Percentiles rank a stretch among this genome's conserved stretches.
Conservation (phyloP, 23 tunicate genomes). For the Diplosoma virens region DNA sequence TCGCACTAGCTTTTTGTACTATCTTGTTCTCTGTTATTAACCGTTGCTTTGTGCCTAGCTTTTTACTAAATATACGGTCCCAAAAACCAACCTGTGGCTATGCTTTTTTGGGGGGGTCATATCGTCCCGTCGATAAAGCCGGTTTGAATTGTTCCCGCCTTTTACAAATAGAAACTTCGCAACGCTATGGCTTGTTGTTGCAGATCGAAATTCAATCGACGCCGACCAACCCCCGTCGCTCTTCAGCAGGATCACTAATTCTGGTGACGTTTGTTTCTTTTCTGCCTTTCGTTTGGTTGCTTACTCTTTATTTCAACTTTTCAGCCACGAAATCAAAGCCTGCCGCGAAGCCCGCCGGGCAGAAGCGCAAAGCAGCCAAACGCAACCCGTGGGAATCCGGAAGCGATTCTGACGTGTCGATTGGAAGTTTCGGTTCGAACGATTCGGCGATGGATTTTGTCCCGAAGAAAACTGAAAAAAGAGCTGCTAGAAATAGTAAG, state of each 20-base stretch:
- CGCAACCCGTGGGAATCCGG: conserved; percentile 78
- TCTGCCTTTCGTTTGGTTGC: background rate
- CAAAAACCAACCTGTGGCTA: too few relatives aligned
- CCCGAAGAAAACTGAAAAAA: background rate
- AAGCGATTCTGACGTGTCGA: conserved; percentile 10
- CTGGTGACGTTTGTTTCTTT: conserved; percentile 19
- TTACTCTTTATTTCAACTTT: background rate
- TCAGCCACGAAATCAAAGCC: conserved; percentile 32
- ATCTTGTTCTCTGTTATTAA: too few relatives aligned
- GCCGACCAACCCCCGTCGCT: conserved; percentile 54
- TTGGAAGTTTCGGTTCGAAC: background rate
- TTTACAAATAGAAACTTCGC: background rate
- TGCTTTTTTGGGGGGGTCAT: too few relatives aligned
- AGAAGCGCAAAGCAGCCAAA: conserved; percentile 10
- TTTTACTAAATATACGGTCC: too few relatives aligned
- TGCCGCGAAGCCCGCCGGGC: background rate
- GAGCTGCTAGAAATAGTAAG: conserved; percentile 15
- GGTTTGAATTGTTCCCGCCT: too few relatives aligned
- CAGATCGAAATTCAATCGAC: conserved; percentile 7
- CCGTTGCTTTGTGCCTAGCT: too few relatives aligned
- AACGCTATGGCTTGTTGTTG: background rate
- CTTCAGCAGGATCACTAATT: conserved; percentile 32
- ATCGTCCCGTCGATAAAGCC: too few relatives aligned
- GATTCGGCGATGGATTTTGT: background rate
- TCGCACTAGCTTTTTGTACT: too few relatives aligned